Evolutionary conservation across 2,797 vertebrate genomes (phyloP), one percentile per base, ranked within the genome.

Genomic region (Anas bahamensis): DNA sequence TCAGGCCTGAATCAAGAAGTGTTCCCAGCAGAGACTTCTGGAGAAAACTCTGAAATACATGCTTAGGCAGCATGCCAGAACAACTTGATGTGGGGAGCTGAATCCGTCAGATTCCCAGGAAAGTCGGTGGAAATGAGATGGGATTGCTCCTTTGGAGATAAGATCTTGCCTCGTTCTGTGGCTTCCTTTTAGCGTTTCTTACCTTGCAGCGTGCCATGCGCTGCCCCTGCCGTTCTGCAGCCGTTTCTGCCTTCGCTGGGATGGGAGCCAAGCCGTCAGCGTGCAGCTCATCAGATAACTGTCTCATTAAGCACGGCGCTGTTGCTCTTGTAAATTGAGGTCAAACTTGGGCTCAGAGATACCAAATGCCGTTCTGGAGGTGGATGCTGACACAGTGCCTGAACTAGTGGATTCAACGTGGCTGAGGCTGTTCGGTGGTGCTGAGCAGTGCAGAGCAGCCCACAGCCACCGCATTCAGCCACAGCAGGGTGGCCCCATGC

Each of bases 301-400:
- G 84, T 74, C 96, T 95, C 94, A 88, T 96, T 96, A 96, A 88
- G 73, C 89, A 89, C 17, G 1, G 89, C 89, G 63, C 85, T 93
- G 87, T 92, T 96, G 89, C 91, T 93, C 93, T 94, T 94, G 91
- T 92, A 96, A 96, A 96, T 33, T 95, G 96, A 96, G 94, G 92
- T 89, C 94, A 91, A 88, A 63, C 93, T 93, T 17, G 24, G 91
- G 66, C 85, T 88, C 9, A 56, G 87, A 63, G 94, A 60, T 95
- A 89, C 91, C 94, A 96, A 92, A 44, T 73, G 74, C 83, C 75
- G 42, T 91, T 88, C 92, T 81, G 64, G 44, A 90, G 90, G 69
- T 21, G 37, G 93, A 76, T 88, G 37, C 88, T 1, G 2, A 89
- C 79, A 13, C 87, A 33, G 19, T 88, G 83, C 91, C 86, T 95